Evolutionary conservation across 2,113 vertebrate species (phyloP), one percentile per base, ranked within the genome.

Genomic region (Arothron firmamentum): DNA sequence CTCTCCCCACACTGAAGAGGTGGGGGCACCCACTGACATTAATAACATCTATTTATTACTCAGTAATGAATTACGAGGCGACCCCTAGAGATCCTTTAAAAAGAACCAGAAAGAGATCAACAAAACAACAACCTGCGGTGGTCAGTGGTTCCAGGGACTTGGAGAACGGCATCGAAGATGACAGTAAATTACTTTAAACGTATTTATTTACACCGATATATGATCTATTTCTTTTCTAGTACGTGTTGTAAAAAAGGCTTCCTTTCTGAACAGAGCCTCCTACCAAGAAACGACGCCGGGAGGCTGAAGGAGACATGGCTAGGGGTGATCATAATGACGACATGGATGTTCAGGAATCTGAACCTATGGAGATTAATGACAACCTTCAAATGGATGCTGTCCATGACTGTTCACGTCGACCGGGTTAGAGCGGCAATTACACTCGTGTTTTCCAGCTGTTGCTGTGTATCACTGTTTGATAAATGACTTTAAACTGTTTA

Each of bases 271-370:
- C 63, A 88, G 85, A 57, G 9, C 73, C 77, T 12, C 72, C 69
- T 0, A 52, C 3, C 4, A 89, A 89, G 59, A 86, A 81, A 41
- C 70, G 3, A 1, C 67, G 72, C 0, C 17, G 41, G 15, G 64
- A 77, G 14, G 2, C 51, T 17, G 55, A 1, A 41, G 59, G n/a
- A 21, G 42, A 11, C 23, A 15, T 0, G 23, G 12, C 7, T 20
- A 12, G 38, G n/a, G 6, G 52, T 25, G 67, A 54, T 2, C 70
- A 51, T 65, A 69, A 59, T 0, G 58, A 59, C 38, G 48, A 77
- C 20, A 84, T 86, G 80, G 81, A 89, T 18, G 38, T 77, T 11
- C 63, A 76, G 18, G 72, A 82, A 15, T 45, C 70, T 2, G 46
- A 54, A 68, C 18, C 50, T 62, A n/a, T 1, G 13, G 71, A 75